A percentile compares a stretch with the other conserved stretches of the same genome.
phyloP scores from a whole-genome alignment of 2,888 invertebrate genomes.

The Neoaliturus tenellus region DNA sequence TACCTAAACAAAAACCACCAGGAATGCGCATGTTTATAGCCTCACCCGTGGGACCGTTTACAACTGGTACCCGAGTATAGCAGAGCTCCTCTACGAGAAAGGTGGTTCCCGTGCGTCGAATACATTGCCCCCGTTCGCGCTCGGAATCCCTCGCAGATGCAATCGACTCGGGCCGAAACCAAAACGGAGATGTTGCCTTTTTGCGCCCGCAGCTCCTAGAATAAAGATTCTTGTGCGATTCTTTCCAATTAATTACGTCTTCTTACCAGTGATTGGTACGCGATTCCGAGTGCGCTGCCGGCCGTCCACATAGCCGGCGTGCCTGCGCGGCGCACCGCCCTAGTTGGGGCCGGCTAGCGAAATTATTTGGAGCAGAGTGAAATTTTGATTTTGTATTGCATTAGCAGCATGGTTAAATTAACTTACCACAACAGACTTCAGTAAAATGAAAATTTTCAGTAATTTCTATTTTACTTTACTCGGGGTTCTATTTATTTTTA shows the following conservation, averaged over 20 bases:
- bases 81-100: no score
- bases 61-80: neutral
- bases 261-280: neutral
- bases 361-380: no score
- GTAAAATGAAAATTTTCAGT: no score
- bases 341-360: neutral
- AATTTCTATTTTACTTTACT: no score
- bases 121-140: neutral
- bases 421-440: no score
- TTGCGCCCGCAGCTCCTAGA: slow-evolving; percentile 1
- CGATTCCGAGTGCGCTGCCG: neutral
- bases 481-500: no score
- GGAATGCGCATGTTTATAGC: no score
- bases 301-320: neutral
- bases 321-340: neutral
- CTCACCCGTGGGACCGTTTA: neutral
- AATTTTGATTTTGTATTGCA: no score
- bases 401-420: no score
- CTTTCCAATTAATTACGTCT: slow-evolving; percentile 22
- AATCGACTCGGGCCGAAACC: neutral
- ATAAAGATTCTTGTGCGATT: neutral
- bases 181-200: slow-evolving; percentile 22
- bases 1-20: no score
- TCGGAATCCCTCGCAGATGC: neutral
- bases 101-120: no score